These are phyloP conservation scores for Calameuta filiformis DNA, from an alignment of 2,888 invertebrate species.

Conservation along the genomic window DNA sequence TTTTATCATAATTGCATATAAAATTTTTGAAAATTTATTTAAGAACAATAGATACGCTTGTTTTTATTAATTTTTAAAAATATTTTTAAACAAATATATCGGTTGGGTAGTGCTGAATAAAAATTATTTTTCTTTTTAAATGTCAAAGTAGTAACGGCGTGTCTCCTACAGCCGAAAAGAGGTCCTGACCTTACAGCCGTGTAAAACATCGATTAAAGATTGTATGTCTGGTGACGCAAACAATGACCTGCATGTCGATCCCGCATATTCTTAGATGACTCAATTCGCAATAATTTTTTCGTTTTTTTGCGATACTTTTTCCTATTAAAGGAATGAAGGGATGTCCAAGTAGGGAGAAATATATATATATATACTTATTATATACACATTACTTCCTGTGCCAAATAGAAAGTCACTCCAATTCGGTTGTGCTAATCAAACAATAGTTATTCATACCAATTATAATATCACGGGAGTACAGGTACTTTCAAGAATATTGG, in stretches of 20 bases:
- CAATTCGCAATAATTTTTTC: slow-evolving; percentile 33
- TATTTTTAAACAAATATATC: not conserved
- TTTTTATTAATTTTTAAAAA: no score
- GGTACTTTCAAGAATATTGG: not conserved
- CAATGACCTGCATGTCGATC: slow-evolving; percentile 55
- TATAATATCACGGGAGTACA: not conserved
- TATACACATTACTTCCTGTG: not conserved
- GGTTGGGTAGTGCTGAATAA: not conserved
- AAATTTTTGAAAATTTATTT: no score
- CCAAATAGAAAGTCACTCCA: not conserved
- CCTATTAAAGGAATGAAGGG: not conserved
- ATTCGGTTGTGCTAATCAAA: not conserved
- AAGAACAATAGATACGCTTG: no score
- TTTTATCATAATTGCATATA: no score
- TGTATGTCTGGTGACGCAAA: slow-evolving; percentile 54
- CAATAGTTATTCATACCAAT: not conserved
- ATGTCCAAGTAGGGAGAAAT: not conserved
- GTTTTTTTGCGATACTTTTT: not conserved
- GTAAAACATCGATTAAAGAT: not conserved
- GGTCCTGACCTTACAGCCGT: not conserved
- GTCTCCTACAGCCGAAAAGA: not conserved
- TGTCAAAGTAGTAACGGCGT: not conserved
- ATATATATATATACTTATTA: no score
- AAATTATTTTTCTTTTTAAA: not conserved
- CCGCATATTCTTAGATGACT: slow-evolving; percentile 53